Evolutionary conservation across 2,888 invertebrate species (phyloP).

Genomic region (Seladonia tumulorum): DNA sequence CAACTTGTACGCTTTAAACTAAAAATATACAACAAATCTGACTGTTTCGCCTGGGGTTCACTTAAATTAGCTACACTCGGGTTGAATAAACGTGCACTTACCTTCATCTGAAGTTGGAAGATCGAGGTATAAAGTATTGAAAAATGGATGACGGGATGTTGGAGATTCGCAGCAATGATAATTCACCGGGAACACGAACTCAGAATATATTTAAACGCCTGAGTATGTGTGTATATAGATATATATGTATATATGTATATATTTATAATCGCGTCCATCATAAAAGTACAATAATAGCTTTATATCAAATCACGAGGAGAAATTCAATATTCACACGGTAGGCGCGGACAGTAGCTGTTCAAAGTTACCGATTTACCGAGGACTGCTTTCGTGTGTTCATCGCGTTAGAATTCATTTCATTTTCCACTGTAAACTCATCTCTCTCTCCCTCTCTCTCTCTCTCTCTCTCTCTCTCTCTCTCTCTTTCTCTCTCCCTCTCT

Average conservation of each 20-base stretch:
- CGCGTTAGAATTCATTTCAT: conserved; percentile 11
- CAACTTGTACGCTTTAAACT: neutral
- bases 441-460: neutral
- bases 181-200: conserved; percentile 55
- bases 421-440: neutral
- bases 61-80: neutral
- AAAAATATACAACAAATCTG: neutral
- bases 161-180: conserved; percentile 41
- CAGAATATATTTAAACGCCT: conserved; percentile 56
- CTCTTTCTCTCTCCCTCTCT: neutral
- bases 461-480: neutral
- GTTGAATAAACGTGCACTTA: conserved; percentile 50
- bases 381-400: conserved; percentile 65
- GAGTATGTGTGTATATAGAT: conserved; percentile 55
- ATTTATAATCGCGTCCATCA: conserved; percentile 83
- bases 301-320: conserved; percentile 83
- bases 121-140: neutral
- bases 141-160: neutral
- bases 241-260: conserved; percentile 79
- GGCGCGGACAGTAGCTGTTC: conserved; percentile 76
- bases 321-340: conserved; percentile 81
- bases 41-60: neutral
- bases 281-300: conserved; percentile 84
- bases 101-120: conserved; percentile 19
- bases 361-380: conserved; percentile 70